Percentiles rank a stretch among this genome's conserved stretches.
These are phyloP conservation scores for Ptilorrhoa leucosticta DNA, from an alignment of 2,113 vertebrate genomes.

Conservation along the genomic window DNA sequence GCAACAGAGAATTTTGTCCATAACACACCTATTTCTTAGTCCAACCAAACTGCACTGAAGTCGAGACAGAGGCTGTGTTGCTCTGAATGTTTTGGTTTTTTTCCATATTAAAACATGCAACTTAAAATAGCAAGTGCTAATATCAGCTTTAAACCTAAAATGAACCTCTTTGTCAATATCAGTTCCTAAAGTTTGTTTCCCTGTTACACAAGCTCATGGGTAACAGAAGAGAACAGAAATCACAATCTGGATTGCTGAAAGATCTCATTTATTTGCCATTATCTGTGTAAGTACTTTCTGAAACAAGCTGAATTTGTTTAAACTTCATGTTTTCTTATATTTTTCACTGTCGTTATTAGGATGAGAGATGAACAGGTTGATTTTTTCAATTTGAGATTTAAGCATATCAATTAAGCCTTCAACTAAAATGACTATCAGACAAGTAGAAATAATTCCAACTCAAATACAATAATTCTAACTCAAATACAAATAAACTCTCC, in stretches of 20 bases:
- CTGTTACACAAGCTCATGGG: background rate
- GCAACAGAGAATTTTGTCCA: background rate
- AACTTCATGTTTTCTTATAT: background rate
- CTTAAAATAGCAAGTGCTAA: background rate
- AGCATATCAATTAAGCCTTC: background rate
- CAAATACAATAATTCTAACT: background rate
- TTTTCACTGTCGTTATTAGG: background rate
- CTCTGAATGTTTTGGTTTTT: background rate
- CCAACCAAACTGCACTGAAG: background rate
- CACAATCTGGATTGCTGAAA: background rate
- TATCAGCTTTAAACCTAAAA: background rate
- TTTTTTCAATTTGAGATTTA: background rate
- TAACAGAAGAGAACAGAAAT: background rate
- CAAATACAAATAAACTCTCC: background rate
- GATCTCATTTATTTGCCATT: background rate
- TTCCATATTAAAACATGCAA: background rate
- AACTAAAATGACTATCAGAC: background rate
- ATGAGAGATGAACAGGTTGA: background rate
- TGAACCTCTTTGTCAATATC: background rate
- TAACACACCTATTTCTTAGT: background rate
- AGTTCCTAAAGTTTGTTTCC: background rate
- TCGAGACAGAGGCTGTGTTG: background rate
- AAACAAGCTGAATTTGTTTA: background rate
- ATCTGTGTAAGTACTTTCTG: background rate
- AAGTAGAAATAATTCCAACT: background rate